Evolutionary conservation across 1,140 invertebrate species (phyloP).

Genomic region (Gonatopus flavifemur): DNA sequence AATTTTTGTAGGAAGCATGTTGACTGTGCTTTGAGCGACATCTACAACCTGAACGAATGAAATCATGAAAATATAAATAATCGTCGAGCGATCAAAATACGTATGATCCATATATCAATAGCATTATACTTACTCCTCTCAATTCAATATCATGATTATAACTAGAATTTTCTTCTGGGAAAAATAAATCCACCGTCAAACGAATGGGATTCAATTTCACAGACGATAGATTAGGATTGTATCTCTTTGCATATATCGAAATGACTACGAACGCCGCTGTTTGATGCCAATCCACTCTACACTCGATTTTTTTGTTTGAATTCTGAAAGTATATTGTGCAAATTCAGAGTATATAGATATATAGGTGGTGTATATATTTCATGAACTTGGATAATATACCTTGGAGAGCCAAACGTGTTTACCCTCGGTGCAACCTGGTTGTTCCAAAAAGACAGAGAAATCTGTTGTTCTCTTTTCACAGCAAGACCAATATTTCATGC

Average conservation of each 20-base stretch:
- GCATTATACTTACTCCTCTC: slow-evolving; percentile 77
- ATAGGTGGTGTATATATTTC: slow-evolving; percentile 5
- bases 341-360: slow-evolving; percentile 1
- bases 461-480: slow-evolving; percentile 92
- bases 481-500: slow-evolving; percentile 97
- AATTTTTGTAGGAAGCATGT: slow-evolving; percentile 89
- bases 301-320: slow-evolving; percentile 58
- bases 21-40: slow-evolving; percentile 69
- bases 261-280: slow-evolving; percentile 80
- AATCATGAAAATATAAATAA: not conserved
- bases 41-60: slow-evolving; percentile 67
- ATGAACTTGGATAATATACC: slow-evolving; percentile 47
- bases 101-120: slow-evolving; percentile 5
- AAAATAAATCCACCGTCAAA: slow-evolving; percentile 75
- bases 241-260: slow-evolving; percentile 88
- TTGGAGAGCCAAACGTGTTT: slow-evolving; percentile 86
- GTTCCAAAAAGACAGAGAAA: slow-evolving; percentile 88
- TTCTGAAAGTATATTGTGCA: slow-evolving; percentile 29
- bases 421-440: slow-evolving; percentile 82
- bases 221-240: slow-evolving; percentile 73
- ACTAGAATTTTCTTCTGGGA: slow-evolving; percentile 74
- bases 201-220: slow-evolving; percentile 86
- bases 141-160: slow-evolving; percentile 84
- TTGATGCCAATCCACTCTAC: slow-evolving; percentile 93
- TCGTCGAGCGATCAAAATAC: not conserved